Evolutionary conservation across 2,888 invertebrate genomes (phyloP).

Genomic region (Petrolisthes cinctipes): DNA sequence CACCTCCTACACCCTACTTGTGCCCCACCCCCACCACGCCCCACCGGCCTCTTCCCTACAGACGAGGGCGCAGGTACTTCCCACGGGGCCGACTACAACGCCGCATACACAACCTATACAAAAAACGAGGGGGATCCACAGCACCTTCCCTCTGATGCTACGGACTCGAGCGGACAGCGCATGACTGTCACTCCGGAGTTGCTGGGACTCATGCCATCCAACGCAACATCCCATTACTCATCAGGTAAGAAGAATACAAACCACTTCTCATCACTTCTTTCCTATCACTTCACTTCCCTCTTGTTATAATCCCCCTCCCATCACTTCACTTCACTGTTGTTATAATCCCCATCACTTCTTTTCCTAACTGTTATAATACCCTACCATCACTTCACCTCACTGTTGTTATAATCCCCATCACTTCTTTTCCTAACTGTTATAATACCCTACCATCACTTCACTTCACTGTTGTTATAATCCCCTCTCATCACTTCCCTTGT

Average conservation of each 20-base stretch:
- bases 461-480: background rate
- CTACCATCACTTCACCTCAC: background rate
- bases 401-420: background rate
- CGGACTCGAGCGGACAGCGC: slow-evolving; percentile 70
- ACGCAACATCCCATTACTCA: slow-evolving; percentile 58
- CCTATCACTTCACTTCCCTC: background rate
- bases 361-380: no score
- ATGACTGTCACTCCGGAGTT: slow-evolving; percentile 78
- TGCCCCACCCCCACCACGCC: slow-evolving; percentile 16
- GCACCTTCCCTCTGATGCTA: slow-evolving; percentile 37
- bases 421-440: no score
- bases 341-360: background rate
- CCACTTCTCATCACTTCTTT: background rate
- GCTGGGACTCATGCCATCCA: slow-evolving; percentile 74
- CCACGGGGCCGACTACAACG: slow-evolving; percentile 60
- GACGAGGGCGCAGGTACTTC: slow-evolving; percentile 62
- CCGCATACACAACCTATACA: slow-evolving; percentile 50
- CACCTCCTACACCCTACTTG: background rate
- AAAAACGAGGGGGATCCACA: slow-evolving; percentile 48
- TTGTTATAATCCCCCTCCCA: background rate
- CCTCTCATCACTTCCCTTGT: no score
- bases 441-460: background rate
- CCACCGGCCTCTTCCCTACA: slow-evolving; percentile 27
- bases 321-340: background rate
- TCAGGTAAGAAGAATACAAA: slow-evolving; percentile 56